Percentiles rank a stretch among this genome's conserved stretches.
Evolutionary conservation across 2,888 invertebrate species (phyloP).

Genomic region (Conus canariensis): DNA sequence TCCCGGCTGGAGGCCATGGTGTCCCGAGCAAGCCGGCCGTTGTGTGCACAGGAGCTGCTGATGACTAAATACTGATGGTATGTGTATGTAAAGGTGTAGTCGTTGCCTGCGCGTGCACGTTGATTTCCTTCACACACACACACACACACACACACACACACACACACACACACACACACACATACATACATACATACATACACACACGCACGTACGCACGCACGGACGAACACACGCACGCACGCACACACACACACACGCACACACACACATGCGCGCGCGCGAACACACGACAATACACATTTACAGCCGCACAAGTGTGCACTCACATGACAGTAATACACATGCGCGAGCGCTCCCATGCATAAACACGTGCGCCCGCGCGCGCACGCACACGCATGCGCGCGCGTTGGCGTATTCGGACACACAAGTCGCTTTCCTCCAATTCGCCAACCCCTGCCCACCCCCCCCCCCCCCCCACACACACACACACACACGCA

Average conservation of each 20-base stretch:
- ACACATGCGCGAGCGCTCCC: no score
- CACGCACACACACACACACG: not conserved
- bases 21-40: not conserved
- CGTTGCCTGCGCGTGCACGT: no score
- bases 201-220: not conserved
- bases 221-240: not conserved
- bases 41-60: no score
- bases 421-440: no score
- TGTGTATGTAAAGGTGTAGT: no score
- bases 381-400: not conserved
- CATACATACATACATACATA: not conserved
- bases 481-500: not conserved
- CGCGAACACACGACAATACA: not conserved
- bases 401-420: no score
- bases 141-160: conserved; percentile 8
- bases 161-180: conserved; percentile 7
- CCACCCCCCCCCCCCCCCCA: not conserved
- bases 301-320: not conserved
- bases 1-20: not conserved
- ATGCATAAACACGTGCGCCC: not conserved
- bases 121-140: not conserved
- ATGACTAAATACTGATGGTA: no score
- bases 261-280: not conserved
- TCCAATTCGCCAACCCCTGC: no score
- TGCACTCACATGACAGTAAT: not conserved